Evolutionary conservation across 2,797 vertebrate species (phyloP).

Genomic region (Pangasius krempfi): DNA sequence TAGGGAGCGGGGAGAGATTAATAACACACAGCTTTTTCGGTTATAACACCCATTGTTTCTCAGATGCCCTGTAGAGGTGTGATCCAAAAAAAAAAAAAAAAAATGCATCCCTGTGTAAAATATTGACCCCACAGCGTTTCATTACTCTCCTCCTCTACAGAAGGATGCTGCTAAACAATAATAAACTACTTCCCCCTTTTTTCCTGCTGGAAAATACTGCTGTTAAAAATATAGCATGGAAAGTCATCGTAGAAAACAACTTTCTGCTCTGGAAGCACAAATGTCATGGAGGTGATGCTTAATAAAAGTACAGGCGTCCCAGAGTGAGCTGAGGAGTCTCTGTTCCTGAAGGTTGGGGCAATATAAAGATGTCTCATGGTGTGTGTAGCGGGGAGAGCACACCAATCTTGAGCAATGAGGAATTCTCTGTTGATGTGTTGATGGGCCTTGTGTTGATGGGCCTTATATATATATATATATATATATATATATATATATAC

Average conservation of each 20-base stretch:
- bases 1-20: slow-evolving; percentile 83
- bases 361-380: slow-evolving; percentile 80
- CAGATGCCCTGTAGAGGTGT: slow-evolving; percentile 80
- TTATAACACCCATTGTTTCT: slow-evolving; percentile 94
- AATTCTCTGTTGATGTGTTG: not conserved
- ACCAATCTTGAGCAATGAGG: not conserved
- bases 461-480: not conserved
- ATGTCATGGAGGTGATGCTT: slow-evolving; percentile 78
- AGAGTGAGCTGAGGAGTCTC: slow-evolving; percentile 81
- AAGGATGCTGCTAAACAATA: slow-evolving; percentile 87
- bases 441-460: not conserved
- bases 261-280: slow-evolving; percentile 70
- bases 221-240: slow-evolving; percentile 69
- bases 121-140: slow-evolving; percentile 89
- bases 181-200: slow-evolving; percentile 84
- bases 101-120: slow-evolving; percentile 95
- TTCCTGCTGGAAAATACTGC: slow-evolving; percentile 57
- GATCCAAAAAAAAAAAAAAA: slow-evolving; percentile 35
- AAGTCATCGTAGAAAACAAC: slow-evolving; percentile 78
- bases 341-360: slow-evolving; percentile 76
- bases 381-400: not conserved
- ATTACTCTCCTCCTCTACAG: slow-evolving; percentile 88
- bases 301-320: slow-evolving; percentile 82
- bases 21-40: slow-evolving; percentile 85
- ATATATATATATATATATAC: too few species aligned